Evolutionary conservation across 2,113 vertebrate species (phyloP), one percentile per base, ranked within the genome.

Genomic region (Ammodytes marinus): DNA sequence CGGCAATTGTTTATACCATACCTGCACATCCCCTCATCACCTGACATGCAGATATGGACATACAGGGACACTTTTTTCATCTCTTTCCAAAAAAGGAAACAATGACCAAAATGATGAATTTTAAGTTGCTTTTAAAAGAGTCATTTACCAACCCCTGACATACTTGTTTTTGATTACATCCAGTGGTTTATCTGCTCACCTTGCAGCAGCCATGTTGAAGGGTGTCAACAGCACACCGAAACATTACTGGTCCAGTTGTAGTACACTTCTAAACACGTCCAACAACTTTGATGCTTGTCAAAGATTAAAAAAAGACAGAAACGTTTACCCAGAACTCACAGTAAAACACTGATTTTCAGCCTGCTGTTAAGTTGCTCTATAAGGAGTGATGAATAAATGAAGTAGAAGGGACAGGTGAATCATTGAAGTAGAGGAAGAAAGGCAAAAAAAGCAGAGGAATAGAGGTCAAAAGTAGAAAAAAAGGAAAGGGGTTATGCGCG

Each of bases 401-500:
- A 37, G 52, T n/a, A 13, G 37, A 43, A 54, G 40, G n/a, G 63
- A 60, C 45, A 49, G 78, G 74, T 46, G 76, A 66, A 63, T 64
- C 14, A 75, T 37, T 13, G 27, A 70, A 54, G 50, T 35, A 19
- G 12, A 9, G 58, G 14, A 67, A 59, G 46, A 52, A 42, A 73
- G 53, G 14, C 57, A 17, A 61, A 27, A 76, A 17, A 68, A 39
- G 67, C 49, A 37, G 42, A 68, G 66, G 50, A 84, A 75, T 1
- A n/a, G 74, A 79, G 78, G 88, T 89, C 73, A 88, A 74, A 83
- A 72, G 35, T 42, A 71, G 50, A 83, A 74, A 75, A 58, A 42
- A 66, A 80, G 67, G 19, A 43, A 27, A 59, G 52, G 19, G 50
- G 63, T 74, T 73, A 45, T 27, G 27, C 27, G 53, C 50, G 57